Evolutionary conservation across 2,113 vertebrate genomes (phyloP).

Genomic region (Maccullochella peelii): DNA sequence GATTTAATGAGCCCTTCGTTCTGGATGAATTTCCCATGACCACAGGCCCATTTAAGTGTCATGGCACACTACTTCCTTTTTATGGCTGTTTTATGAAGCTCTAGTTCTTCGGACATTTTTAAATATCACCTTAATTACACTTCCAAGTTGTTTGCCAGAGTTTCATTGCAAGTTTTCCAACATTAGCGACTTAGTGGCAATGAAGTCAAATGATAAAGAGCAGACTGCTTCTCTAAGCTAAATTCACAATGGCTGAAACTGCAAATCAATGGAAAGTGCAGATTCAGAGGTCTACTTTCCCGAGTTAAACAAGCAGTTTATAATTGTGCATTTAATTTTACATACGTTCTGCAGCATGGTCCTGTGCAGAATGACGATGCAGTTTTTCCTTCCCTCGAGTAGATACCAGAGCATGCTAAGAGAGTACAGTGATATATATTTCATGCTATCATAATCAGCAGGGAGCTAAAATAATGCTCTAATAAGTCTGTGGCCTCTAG

Average conservation of each 20-base stretch:
- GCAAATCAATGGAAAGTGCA: conserved; percentile 53
- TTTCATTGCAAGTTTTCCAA: conserved; percentile 30
- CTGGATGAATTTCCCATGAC: conserved; percentile 54
- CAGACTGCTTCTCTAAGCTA: conserved; percentile 55
- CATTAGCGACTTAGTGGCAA: conserved; percentile 51
- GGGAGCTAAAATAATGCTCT: not conserved
- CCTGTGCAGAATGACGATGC: not conserved
- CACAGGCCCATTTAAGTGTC: conserved; percentile 51
- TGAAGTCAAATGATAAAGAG: conserved; percentile 57
- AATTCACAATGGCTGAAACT: conserved; percentile 52
- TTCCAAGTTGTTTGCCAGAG: conserved; percentile 31
- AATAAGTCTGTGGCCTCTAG: not conserved
- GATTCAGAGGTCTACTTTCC: conserved; percentile 31
- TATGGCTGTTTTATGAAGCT: conserved; percentile 55
- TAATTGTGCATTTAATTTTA: conserved; percentile 31
- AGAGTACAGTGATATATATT: not conserved
- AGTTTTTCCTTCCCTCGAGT: not conserved
- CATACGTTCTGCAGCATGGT: conserved; percentile 2
- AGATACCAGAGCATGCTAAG: not conserved
- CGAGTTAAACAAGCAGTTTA: conserved; percentile 24
- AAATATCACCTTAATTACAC: conserved; percentile 38
- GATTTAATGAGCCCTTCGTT: conserved; percentile 55
- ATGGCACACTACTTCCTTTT: conserved; percentile 42
- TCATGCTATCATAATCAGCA: not conserved
- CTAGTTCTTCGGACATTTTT: conserved; percentile 32